Evolutionary conservation across 2,888 invertebrate species (phyloP).

Genomic region (Ormia ochracea): DNA sequence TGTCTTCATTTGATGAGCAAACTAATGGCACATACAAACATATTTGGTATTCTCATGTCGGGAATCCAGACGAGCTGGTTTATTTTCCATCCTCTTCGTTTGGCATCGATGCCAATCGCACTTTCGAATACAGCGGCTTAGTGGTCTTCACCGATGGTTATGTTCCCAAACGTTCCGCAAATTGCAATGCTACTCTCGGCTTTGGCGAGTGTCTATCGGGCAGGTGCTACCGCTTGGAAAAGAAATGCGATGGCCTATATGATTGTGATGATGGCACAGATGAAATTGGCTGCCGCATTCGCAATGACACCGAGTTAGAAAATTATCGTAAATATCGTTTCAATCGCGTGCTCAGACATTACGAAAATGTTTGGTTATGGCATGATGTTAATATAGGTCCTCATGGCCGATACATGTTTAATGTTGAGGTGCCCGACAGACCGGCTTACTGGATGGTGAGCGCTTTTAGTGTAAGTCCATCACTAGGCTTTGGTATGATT

Average conservation of each 20-base stretch:
- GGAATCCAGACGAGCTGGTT: slow-evolving; percentile 89
- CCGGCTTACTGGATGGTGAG: slow-evolving; percentile 96
- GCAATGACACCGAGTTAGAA: slow-evolving; percentile 83
- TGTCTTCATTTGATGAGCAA: slow-evolving; percentile 91
- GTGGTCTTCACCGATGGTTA: slow-evolving; percentile 93
- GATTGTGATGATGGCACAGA: slow-evolving; percentile 93
- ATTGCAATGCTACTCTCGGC: slow-evolving; percentile 85
- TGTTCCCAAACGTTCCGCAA: slow-evolving; percentile 82
- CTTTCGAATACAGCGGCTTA: slow-evolving; percentile 92
- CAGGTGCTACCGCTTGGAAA: slow-evolving; percentile 85
- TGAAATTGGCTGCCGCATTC: slow-evolving; percentile 84
- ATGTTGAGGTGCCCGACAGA: slow-evolving; percentile 87
- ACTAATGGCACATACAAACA: slow-evolving; percentile 90
- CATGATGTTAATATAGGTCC: slow-evolving; percentile 94
- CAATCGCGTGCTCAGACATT: slow-evolving; percentile 91
- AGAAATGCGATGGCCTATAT: slow-evolving; percentile 85
- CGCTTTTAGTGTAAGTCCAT: slow-evolving; percentile 92
- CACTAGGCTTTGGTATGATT: slow-evolving; percentile 91
- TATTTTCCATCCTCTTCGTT: slow-evolving; percentile 93
- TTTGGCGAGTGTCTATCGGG: slow-evolving; percentile 88
- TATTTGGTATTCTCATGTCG: slow-evolving; percentile 88
- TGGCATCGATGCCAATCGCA: slow-evolving; percentile 95
- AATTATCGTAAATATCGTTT: slow-evolving; percentile 88
- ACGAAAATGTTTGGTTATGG: slow-evolving; percentile 97
- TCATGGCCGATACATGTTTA: slow-evolving; percentile 92